These are phyloP conservation scores for Xanthostigma xanthostigma DNA, from an alignment of 2,888 invertebrate genomes.

Conservation along the genomic window DNA sequence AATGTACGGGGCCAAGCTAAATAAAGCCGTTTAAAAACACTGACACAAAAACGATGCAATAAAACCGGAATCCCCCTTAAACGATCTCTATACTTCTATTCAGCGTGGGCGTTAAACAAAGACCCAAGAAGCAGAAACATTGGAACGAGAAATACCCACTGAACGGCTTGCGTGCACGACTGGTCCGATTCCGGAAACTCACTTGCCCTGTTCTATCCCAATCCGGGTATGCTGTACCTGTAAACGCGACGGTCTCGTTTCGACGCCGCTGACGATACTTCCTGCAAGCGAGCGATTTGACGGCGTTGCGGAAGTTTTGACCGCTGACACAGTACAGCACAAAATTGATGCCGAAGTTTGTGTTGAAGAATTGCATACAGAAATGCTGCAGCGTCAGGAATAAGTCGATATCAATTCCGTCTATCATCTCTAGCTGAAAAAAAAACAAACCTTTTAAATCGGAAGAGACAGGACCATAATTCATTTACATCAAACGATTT, in stretches of 20 bases:
- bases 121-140: too few relatives aligned
- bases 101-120: too few relatives aligned
- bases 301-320: constrained; percentile 55
- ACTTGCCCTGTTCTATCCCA: background rate
- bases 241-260: constrained; percentile 10
- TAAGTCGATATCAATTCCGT: constrained; percentile 30
- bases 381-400: constrained; percentile 39
- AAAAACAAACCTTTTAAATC: background rate
- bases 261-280: constrained; percentile 4
- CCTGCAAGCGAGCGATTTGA: constrained; percentile 13
- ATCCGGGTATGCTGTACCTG: constrained; percentile 11
- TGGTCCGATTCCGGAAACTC: background rate
- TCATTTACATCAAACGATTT: too few relatives aligned
- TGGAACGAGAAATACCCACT: too few relatives aligned
- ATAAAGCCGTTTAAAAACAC: too few relatives aligned
- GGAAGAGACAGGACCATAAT: background rate
- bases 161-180: too few relatives aligned
- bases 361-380: constrained; percentile 54
- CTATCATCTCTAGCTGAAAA: constrained; percentile 27
- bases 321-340: constrained; percentile 68
- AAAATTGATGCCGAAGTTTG: constrained; percentile 75
- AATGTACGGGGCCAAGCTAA: too few relatives aligned
- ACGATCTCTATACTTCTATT: too few relatives aligned
- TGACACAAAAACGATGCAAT: too few relatives aligned
- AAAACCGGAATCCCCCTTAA: too few relatives aligned